Percentiles rank a stretch among this genome's conserved stretches.
Evolutionary conservation across 2,797 vertebrate species (phyloP).

Genomic region (Darevskia nairensis): DNA sequence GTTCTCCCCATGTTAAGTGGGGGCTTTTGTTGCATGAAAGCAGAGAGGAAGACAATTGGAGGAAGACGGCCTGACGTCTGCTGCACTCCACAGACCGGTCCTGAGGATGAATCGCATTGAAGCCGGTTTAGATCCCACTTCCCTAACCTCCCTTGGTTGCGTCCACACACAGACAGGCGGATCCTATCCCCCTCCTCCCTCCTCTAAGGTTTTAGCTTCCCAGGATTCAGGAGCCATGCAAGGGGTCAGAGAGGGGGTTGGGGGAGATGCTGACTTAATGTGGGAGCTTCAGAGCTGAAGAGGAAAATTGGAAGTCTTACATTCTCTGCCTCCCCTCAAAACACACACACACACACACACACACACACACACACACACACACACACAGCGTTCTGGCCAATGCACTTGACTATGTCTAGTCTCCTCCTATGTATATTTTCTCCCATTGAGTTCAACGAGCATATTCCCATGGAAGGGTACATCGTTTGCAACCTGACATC

Average conservation of each 20-base stretch:
- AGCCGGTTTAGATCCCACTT: background rate
- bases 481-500: background rate
- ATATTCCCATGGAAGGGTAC: background rate
- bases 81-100: background rate
- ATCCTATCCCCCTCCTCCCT: background rate
- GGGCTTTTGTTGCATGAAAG: background rate
- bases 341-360: background rate
- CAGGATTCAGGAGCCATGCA: no score
- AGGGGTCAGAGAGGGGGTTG: background rate
- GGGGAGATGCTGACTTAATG: no score
- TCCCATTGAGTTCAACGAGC: background rate
- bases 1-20: no score
- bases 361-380: background rate
- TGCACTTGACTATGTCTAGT: background rate
- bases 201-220: no score
- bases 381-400: background rate
- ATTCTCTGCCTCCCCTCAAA: background rate
- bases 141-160: background rate
- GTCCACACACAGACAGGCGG: background rate
- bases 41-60: background rate
- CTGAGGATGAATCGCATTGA: background rate
- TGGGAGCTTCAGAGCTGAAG: background rate
- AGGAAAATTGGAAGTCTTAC: background rate
- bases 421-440: no score
- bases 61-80: no score